Evolutionary conservation across 2,888 invertebrate genomes (phyloP), one percentile per base, ranked within the genome.

Genomic region (Aproaerema taeniolella): DNA sequence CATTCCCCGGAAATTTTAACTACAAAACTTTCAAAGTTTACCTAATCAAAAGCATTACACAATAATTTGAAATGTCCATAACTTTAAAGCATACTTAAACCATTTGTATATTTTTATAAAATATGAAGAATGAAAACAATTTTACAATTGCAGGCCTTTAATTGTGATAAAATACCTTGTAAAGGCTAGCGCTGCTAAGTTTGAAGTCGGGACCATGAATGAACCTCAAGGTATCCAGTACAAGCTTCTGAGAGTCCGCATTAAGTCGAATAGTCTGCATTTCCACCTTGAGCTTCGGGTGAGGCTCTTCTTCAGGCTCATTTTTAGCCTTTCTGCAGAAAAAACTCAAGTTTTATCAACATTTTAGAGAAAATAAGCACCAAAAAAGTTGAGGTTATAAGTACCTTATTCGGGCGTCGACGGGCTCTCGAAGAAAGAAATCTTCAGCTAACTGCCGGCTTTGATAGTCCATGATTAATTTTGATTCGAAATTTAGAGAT

Each of bases 131-230:
- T n/a, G n/a, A n/a, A n/a, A n/a, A n/a, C n/a, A n/a, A n/a, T n/a
- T n/a, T n/a, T n/a, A n/a, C n/a, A n/a, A n/a, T n/a, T n/a, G n/a
- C n/a, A n/a, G n/a, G n/a, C n/a, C n/a, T n/a, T n/a, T n/a, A n/a
- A n/a, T n/a, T n/a, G n/a, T n/a, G n/a, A n/a, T n/a, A n/a, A n/a
- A n/a, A n/a, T 65, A 82, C 87, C 87, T 89, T 90, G 82, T 90
- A 90, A 40, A 86, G 73, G 40, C 86, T 74, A 13, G 88, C 82
- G 59, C 86, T 89, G 15, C 82, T 81, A 41, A 90, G 70, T 57
- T 88, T 87, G 56, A 89, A 90, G 44, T 89, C 92, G 43, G 91
- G 85, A n/a, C 95, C 94, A 75, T 93, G 92, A 47, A 95, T 91
- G 50, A 89, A 89, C 46, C 90, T 90, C 36, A 95, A 70, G 2